Evolutionary conservation across 2,797 vertebrate species (phyloP), one percentile per base, ranked within the genome.

Genomic region (Peromyscus melanophrys): DNA sequence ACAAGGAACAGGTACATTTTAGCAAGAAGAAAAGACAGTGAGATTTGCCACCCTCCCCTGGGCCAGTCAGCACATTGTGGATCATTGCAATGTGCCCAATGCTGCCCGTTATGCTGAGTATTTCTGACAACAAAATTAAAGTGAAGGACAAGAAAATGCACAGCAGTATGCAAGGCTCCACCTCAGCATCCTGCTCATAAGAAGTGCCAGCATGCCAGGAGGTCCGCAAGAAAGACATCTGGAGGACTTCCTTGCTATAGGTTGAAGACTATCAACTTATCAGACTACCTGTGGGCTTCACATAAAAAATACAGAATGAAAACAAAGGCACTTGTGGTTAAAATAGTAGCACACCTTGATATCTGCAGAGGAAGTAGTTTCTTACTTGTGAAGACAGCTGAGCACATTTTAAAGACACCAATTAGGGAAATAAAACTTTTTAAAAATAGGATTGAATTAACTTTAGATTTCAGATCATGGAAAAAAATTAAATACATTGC

Each of bases 381-480:
- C 59, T 46, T 65, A 73, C 65, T 84, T 77, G 40, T 86, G 40
- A 37, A 80, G 19, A 81, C 1, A 89, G 29, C 7, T 69, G 67
- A 90, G 21, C 40, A 61, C 27, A 23, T 76, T 81, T 46, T 69
- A 84, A 93, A 10, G 55, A 76, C 10, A 69, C 2, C 46, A 77
- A 92, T 29, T 71, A 88, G 71, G 9, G 6, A 34, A 57, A 69
- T 31, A 46, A 86, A 34, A 29, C 69, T 96, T 63, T 65, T 57
- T 91, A 63, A 95, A 96, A 93, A 31, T 40, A 83, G 84, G 75
- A 82, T 52, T 21, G 17, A 0, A 67, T 43, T 31, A 87, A 71
- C 16, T 63, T 63, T 78, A 73, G 52, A 76, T 63, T 85, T 96
- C 61, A 83, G 40, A 59, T 96, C 27, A 65, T 40, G 21, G 27